Conservation (phyloP, 1,140 invertebrate genomes). For the Camponotus vicinus region DNA sequence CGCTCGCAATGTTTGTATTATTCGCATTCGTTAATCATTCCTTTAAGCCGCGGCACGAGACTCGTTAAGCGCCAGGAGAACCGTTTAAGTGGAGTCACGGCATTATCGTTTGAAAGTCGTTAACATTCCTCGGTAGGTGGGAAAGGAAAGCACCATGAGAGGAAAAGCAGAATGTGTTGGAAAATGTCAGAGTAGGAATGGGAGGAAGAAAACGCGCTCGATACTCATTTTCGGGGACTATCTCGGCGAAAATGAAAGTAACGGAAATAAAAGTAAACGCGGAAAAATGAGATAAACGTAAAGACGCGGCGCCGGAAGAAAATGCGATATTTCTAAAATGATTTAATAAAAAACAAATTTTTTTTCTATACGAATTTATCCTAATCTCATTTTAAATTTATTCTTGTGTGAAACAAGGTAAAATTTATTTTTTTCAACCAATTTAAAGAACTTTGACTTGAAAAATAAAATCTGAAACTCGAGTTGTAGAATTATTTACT, state of each 20-base stretch:
- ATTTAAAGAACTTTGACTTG: constrained; percentile 25
- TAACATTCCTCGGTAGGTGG: constrained; percentile 58
- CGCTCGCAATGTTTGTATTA: constrained; percentile 55
- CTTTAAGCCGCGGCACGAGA: constrained; percentile 51
- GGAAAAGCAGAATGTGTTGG: constrained; percentile 16
- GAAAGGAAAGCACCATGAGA: constrained; percentile 14
- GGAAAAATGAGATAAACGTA: neutral
- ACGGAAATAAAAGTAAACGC: neutral
- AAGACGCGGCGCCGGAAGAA: neutral
- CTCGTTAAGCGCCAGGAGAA: constrained; percentile 60
- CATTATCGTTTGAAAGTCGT: constrained; percentile 67
- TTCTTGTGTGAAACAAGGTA: neutral
- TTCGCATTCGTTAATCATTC: constrained; percentile 58
- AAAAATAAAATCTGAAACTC: neutral
- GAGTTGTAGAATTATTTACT: neutral
- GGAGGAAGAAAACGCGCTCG: neutral
- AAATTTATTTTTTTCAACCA: neutral
- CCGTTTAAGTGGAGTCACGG: constrained; percentile 55
- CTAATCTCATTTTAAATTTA: neutral
- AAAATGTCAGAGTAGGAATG: neutral
- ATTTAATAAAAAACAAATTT: neutral
- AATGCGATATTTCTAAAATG: neutral
- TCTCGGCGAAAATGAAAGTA: constrained; percentile 29
- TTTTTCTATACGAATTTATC: neutral
- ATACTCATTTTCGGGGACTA: constrained; percentile 45